These are phyloP conservation scores for Ceuthmochares aereus DNA, from an alignment of 2,113 vertebrate species.

Conservation along the genomic window DNA sequence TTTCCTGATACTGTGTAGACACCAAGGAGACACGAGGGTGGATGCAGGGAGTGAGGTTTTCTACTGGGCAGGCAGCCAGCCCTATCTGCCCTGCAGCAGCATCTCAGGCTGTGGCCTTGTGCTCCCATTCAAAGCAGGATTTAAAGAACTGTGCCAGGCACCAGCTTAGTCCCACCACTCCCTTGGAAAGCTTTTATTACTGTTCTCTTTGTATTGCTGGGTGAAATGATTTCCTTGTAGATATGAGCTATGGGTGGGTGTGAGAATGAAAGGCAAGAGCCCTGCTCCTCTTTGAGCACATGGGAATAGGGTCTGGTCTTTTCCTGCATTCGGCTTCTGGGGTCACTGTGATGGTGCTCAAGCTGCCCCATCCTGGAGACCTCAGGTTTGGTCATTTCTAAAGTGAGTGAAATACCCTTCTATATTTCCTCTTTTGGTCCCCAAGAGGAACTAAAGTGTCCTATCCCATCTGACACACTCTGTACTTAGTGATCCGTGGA, in stretches of 20 bases:
- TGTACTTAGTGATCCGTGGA: background rate
- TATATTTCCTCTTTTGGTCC: background rate
- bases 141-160: background rate
- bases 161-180: background rate
- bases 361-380: background rate
- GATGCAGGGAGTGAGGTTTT: background rate
- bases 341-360: rapidly evolving
- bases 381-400: background rate
- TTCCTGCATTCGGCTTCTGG: background rate
- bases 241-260: background rate
- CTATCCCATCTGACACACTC: rapidly evolving
- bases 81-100: conserved; percentile 6
- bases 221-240: conserved; percentile 18
- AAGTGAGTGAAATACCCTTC: rapidly evolving
- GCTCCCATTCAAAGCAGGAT: background rate
- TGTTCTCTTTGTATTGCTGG: background rate
- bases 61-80: background rate
- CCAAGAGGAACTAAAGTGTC: background rate
- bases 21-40: background rate
- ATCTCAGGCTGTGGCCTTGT: background rate
- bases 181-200: background rate
- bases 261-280: background rate
- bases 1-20: background rate
- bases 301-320: background rate
- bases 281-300: background rate